Evolutionary conservation across 2,113 vertebrate species (phyloP), one percentile per base, ranked within the genome.

Genomic region (Oreochromis tanganicae): DNA sequence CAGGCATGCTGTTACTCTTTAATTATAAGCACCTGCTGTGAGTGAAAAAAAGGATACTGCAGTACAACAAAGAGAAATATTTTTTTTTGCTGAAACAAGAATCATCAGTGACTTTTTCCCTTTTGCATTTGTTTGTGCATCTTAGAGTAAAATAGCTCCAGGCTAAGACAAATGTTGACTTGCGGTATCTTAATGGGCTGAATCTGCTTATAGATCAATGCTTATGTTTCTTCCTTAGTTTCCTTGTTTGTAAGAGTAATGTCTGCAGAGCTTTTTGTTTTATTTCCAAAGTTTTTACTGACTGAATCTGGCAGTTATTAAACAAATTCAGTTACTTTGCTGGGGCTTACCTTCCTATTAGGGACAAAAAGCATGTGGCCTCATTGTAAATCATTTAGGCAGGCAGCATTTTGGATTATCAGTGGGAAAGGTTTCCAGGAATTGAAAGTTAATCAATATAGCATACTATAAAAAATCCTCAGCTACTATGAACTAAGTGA

Each of bases 181-280:
- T 83, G 82, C 27, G 41, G 5, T 56, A 66, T 55, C 84, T 43
- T 81, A 85, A 52, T 57, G 16, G 59, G 13, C 24, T 73, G 55
- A 82, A 82, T 83, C 17, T 71, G 59, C 52, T 43, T 29, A 38
- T 84, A 63, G 46, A 88, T 85, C 21, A 88, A 29, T 89, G 38
- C 29, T 50, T 56, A 3, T 24, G 12, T 11, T 24, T 83, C 48
- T 41, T 3, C 7, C 9, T 50, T 79, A 63, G 46, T 56, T 78
- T 81, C 16, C 46, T 9, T 80, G 57, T 12, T 21, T 16, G 21
- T n/a, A 8, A 46, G 24, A 83, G 43, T 68, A 59, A 80, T n/a
- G 48, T 56, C 34, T 85, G 66, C 19, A 1, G 71, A 12, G 43
- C 4, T 78, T 78, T 78, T 78, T 78, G 9, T n/a, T 78, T 50